These are phyloP conservation scores for Zaprionus obscuricornis DNA, from an alignment of 2,888 invertebrate genomes.

Conservation along the genomic window DNA sequence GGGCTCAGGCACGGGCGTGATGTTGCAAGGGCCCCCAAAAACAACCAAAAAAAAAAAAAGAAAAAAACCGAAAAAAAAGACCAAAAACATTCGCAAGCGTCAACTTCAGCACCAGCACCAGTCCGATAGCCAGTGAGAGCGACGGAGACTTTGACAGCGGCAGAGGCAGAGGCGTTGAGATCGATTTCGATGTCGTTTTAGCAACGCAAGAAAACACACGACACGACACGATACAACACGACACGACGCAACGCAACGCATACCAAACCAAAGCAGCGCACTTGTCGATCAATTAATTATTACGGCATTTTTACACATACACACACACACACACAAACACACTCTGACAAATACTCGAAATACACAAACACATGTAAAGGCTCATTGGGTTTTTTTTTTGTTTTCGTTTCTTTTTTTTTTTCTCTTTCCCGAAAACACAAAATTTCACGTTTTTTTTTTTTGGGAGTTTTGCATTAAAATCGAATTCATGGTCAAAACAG, in stretches of 20 bases:
- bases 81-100: constrained; percentile 29
- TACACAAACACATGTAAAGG: constrained; percentile 31
- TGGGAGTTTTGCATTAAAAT: constrained; percentile 72
- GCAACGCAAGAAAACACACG: constrained; percentile 33
- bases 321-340: constrained; percentile 10
- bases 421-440: constrained; percentile 25
- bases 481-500: constrained; percentile 73
- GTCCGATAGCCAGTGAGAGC: not conserved
- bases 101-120: not conserved
- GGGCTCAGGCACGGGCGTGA: constrained; percentile 10
- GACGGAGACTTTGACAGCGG: not conserved
- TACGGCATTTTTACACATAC: constrained; percentile 66
- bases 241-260: constrained; percentile 49
- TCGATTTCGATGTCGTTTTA: constrained; percentile 56
- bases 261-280: constrained; percentile 69
- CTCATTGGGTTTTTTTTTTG: constrained; percentile 53
- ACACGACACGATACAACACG: constrained; percentile 27
- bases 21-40: constrained; percentile 60
- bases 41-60: constrained; percentile 6
- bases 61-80: constrained; percentile 15
- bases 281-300: constrained; percentile 76
- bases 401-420: constrained; percentile 36
- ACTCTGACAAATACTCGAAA: too few species aligned
- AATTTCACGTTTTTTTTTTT: constrained; percentile 47
- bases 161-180: not conserved